Base-by-base conservation (phyloP, 2,797 vertebrate species). In the Aselliscus stoliczkanus region DNA sequence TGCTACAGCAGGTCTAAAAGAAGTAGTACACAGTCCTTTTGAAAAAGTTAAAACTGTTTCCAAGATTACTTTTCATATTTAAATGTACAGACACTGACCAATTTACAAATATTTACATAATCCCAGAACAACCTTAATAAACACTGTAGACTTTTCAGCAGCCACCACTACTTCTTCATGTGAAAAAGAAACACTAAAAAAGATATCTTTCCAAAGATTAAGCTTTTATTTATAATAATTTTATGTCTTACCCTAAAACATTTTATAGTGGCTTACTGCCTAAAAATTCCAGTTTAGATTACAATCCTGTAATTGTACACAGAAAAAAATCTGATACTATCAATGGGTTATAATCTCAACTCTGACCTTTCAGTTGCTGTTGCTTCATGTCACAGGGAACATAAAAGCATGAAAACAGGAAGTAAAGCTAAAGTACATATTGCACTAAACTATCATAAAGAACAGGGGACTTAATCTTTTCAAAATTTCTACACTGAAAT, bases 51-150 rank as follows among this genome's bases (percentile, higher is more conserved):
- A 87, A 95, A 98, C 65, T 69, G 86, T 96, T 97, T 97, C 97
- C 80, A 96, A 72, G 70, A 95, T 96, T 89, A 95, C 18, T 94
- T 97, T 97, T 80, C 95, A 96, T 95, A 96, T 97, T 96, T 96
- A 58, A 94, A 82, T 98, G 97, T 97, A 98, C 87, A 98, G 79
- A 76, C 80, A 87, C 37, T 86, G 72, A 97, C 70, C 87, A 96
- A 97, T 97, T 97, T 97, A 98, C 86, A 98, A 97, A 96, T 97
- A 98, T 97, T 98, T 98, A 98, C 95, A 98, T 31, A 96, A 98
- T 96, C 87, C 17, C 85, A 93, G 97, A 77, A 96, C 27, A 97
- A 97, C 44, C 29, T 89, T 88, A 96, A 42, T 64, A 95, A 96
- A 97, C 64, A 97, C 93, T 94, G 86, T 88, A 97, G 72, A 89